Evolutionary conservation across 2,888 invertebrate genomes (phyloP).

Genomic region (Entomobrya proxima): DNA sequence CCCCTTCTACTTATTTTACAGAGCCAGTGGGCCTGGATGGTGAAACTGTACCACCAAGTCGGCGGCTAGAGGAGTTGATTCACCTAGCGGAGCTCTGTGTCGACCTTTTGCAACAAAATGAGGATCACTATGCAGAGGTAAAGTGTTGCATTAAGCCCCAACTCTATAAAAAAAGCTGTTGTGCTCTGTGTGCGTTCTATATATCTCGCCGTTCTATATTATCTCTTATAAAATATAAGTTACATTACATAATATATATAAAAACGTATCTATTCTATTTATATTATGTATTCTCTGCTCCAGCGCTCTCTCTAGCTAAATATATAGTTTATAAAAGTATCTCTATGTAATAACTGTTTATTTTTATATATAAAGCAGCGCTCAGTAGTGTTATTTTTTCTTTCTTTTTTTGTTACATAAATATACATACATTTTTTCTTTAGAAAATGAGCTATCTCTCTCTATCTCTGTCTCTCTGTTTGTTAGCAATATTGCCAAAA

Average conservation of each 20-base stretch:
- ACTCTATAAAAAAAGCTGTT: too few relatives aligned
- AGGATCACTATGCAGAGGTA: slow-evolving; percentile 99
- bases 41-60: slow-evolving; percentile 89
- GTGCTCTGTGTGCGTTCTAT: slow-evolving; percentile 2
- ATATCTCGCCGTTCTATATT: too few relatives aligned
- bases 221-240: too few relatives aligned
- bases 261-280: too few relatives aligned
- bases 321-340: too few relatives aligned
- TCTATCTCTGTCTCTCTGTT: too few relatives aligned
- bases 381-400: slow-evolving; percentile 7
- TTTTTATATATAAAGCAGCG: not conserved
- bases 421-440: too few relatives aligned
- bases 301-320: not conserved
- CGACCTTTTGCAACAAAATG: slow-evolving; percentile 98
- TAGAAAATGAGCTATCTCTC: slow-evolving; percentile 38
- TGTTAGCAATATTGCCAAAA: slow-evolving; percentile 22
- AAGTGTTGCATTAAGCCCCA: slow-evolving; percentile 73
- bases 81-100: slow-evolving; percentile 98
- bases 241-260: not conserved
- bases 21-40: slow-evolving; percentile 85
- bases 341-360: too few relatives aligned
- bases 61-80: slow-evolving; percentile 96
- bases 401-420: too few relatives aligned
- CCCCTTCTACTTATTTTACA: too few relatives aligned
- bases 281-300: slow-evolving; percentile 6